phyloP scores from a whole-genome alignment of 2,113 vertebrate species.

The Spilogale gracilis region DNA sequence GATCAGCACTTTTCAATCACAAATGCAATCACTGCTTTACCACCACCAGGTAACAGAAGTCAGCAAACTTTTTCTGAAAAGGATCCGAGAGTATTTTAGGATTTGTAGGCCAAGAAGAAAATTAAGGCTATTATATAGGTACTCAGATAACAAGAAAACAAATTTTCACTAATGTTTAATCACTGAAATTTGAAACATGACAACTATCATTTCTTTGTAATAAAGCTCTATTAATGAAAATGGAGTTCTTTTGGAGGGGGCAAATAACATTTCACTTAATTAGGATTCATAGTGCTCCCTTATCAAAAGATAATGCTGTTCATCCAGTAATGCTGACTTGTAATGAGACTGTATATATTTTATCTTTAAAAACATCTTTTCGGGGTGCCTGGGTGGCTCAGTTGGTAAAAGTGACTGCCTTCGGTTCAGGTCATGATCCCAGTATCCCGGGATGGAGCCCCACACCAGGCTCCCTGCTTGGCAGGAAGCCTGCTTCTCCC shows the following conservation, averaged over 20 bases:
- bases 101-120: constrained; percentile 1
- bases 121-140: background rate
- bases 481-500: no score
- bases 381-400: no score
- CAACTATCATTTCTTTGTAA: background rate
- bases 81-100: background rate
- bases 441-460: no score
- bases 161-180: constrained; percentile 3
- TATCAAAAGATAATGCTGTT: background rate
- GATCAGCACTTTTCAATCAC: background rate
- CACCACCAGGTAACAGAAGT: background rate
- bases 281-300: background rate
- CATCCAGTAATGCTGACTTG: background rate
- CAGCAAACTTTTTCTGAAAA: background rate
- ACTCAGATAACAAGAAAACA: background rate
- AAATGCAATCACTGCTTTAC: background rate
- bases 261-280: background rate
- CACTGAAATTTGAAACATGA: background rate
- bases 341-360: background rate
- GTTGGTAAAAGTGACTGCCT: no score
- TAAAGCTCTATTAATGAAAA: background rate
- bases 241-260: background rate
- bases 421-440: no score
- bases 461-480: no score
- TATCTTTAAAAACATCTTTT: background rate